Evolutionary conservation across 2,888 invertebrate genomes (phyloP), one percentile per base, ranked within the genome.

Genomic region (Athrips mouffetella): DNA sequence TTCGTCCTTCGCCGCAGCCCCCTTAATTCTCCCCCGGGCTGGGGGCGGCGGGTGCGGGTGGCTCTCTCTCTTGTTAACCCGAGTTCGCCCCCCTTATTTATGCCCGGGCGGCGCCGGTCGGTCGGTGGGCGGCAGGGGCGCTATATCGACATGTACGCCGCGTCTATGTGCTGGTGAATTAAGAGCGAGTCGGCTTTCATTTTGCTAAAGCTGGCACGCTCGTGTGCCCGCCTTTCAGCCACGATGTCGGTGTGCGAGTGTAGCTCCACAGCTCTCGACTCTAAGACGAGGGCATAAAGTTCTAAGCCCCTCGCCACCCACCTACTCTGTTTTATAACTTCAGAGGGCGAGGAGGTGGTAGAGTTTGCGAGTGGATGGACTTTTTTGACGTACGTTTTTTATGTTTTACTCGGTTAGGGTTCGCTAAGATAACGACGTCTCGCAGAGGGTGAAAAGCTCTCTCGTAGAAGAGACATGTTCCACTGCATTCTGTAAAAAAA

Each of bases 181-280:
- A 87, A 86, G 86, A 88, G 86, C 84, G 87, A 84, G 77, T 85
- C 85, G 85, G 86, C 87, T 87, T 87, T 87, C 88, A 88, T 88
- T 87, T 87, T 78, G 82, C 85, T 83, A 87, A 86, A 88, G 85
- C 87, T 85, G 76, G 75, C 76, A 83, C 79, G 84, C 80, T 85
- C 78, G 88, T 87, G 87, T 88, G 87, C 85, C 75, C 78, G 82
- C 81, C 76, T 86, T 85, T 85, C 81, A 84, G 78, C 67, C 76
- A 63, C 65, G 69, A 65, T 65, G 67, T 68, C 70, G 67, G 75
- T 77, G 76, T 76, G 80, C 66, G 65, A 55, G 42, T 60, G 63
- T 60, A 56, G 62, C 67, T 62, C 73, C 60, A 55, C 76, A 53
- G 67, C 73, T 76, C 65, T 80, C 72, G 73, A 77, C 83, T 75